These are phyloP conservation scores for Tetramorium bicarinatum DNA, from an alignment of 2,888 invertebrate species.

Conservation along the genomic window DNA sequence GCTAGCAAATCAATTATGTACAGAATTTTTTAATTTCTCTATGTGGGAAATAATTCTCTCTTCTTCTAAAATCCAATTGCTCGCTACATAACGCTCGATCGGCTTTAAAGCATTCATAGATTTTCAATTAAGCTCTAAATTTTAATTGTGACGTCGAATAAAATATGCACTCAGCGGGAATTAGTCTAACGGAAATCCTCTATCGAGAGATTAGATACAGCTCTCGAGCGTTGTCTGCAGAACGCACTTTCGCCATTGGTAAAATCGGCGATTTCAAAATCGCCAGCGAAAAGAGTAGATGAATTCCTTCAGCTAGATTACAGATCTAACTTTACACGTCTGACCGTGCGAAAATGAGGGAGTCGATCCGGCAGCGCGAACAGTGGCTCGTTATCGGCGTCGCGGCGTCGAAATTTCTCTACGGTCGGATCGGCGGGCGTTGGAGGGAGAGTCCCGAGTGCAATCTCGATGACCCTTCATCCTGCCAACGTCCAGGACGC, in stretches of 20 bases:
- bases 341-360: conserved; percentile 11
- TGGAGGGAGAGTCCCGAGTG: conserved; percentile 42
- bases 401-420: conserved; percentile 61
- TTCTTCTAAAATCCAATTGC: neutral
- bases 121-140: conserved; percentile 32
- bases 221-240: neutral
- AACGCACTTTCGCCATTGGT: neutral
- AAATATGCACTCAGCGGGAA: neutral
- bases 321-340: neutral
- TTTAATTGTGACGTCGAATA: conserved; percentile 10
- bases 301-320: conserved; percentile 8
- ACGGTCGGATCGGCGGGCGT: conserved; percentile 23
- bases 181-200: neutral
- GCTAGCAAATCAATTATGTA: neutral
- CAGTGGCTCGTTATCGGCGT: conserved; percentile 61
- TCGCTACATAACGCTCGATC: neutral
- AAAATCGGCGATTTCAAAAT: neutral
- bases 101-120: conserved; percentile 13
- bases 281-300: neutral
- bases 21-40: neutral
- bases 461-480: conserved; percentile 65
- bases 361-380: conserved; percentile 27
- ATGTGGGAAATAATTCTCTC: neutral
- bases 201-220: neutral
- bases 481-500: conserved; percentile 64